phyloP scores from a whole-genome alignment of 2,113 vertebrate genomes.

The Psettodes erumei region DNA sequence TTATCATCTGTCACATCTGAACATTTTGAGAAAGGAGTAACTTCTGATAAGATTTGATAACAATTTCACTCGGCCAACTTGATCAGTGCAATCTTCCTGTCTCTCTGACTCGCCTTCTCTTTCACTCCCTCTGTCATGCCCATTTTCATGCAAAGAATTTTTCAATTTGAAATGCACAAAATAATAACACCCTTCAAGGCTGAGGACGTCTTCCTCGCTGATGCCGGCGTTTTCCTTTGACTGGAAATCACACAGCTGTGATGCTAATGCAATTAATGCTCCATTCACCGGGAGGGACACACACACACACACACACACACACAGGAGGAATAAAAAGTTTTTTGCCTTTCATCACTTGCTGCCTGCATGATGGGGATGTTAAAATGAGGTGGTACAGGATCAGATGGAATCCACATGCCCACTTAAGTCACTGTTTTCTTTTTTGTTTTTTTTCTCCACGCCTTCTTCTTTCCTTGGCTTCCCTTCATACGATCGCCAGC shows the following conservation, averaged over 20 bases:
- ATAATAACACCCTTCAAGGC: conserved; percentile 68
- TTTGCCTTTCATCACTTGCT: conserved; percentile 49
- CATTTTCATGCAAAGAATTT: conserved; percentile 39
- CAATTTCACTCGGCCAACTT: conserved; percentile 25
- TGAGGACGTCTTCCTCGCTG: conserved; percentile 50
- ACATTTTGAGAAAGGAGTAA: conserved; percentile 14
- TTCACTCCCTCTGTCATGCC: conserved; percentile 38
- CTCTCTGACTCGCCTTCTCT: conserved; percentile 28
- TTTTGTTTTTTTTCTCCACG: background rate
- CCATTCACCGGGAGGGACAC: conserved; percentile 60
- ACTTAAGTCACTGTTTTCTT: conserved; percentile 36
- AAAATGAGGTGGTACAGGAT: conserved; percentile 45
- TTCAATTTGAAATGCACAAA: conserved; percentile 53
- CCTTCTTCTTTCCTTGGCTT: conserved; percentile 17
- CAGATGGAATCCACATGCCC: conserved; percentile 54
- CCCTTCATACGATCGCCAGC: conserved; percentile 24
- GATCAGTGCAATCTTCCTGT: conserved; percentile 49
- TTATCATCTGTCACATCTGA: conserved; percentile 35
- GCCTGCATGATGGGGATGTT: conserved; percentile 36
- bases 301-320: conserved; percentile 3
- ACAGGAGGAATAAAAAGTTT: conserved; percentile 7
- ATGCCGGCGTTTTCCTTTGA: conserved; percentile 57
- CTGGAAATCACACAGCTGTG: conserved; percentile 71
- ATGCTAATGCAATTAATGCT: conserved; percentile 81
- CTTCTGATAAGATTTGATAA: conserved; percentile 10